A percentile compares a stretch with the other conserved stretches of the same genome.
phyloP scores from a whole-genome alignment of 2,113 vertebrate species.

The Vulpes lagopus region DNA sequence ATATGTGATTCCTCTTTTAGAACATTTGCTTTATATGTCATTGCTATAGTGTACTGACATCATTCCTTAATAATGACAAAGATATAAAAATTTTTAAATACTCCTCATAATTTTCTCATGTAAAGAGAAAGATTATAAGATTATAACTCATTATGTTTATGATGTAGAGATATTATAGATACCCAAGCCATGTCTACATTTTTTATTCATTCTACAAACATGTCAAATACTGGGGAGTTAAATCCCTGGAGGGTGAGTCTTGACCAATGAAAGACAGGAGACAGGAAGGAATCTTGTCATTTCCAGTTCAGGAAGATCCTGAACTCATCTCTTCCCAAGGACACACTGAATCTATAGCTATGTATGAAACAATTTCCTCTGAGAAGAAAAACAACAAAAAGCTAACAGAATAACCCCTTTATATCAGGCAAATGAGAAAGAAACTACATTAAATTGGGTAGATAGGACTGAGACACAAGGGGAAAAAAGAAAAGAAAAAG shows the following conservation, averaged over 20 bases:
- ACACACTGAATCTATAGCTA: not conserved
- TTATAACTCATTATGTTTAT: not conserved
- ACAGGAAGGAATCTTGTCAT: not conserved
- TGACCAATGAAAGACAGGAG: not conserved
- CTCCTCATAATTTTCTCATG: not conserved
- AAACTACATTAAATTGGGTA: not conserved
- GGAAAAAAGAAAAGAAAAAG: not conserved
- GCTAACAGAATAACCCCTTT: not conserved
- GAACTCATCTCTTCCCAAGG: not conserved
- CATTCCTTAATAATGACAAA: not conserved
- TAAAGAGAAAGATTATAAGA: not conserved
- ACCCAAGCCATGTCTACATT: not conserved
- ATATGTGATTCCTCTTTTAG: not conserved
- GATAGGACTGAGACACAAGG: not conserved
- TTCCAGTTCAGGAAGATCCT: not conserved
- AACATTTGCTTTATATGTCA: not conserved
- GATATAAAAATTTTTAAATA: not conserved
- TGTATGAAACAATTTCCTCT: not conserved
- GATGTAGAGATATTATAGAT: not conserved
- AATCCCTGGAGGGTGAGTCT: not conserved
- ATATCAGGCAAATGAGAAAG: not conserved
- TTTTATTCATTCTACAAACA: constrained; percentile 26
- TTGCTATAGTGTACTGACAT: not conserved
- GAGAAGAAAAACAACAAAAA: not conserved
- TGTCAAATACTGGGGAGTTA: not conserved